Conservation (phyloP, 2,797 vertebrate species). For the Spinus pinus region DNA sequence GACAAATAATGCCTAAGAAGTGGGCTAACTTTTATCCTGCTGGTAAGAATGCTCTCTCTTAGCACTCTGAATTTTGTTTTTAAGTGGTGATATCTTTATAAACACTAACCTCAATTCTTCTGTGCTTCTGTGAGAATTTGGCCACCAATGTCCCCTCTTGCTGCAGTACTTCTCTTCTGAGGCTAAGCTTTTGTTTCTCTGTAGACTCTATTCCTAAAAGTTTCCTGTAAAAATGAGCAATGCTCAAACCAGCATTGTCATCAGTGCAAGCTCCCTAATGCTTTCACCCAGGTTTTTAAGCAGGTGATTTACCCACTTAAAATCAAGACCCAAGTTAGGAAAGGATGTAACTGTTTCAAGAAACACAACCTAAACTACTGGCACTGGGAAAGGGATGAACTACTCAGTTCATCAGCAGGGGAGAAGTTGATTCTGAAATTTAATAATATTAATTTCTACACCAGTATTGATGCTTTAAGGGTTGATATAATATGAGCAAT, state of each 20-base stretch:
- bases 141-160: neutral
- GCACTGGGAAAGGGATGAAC: neutral
- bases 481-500: neutral
- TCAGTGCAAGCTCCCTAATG: neutral
- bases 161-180: neutral
- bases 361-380: neutral
- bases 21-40: neutral
- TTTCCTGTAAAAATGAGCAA: neutral
- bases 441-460: neutral
- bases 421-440: neutral
- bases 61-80: neutral
- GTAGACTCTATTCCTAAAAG: neutral
- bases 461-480: neutral
- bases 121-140: neutral
- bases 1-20: neutral
- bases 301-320: neutral
- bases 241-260: neutral
- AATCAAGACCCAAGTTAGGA: neutral
- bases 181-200: neutral
- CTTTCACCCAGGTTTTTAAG: neutral
- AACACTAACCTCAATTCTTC: neutral
- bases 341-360: neutral
- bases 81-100: neutral
- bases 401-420: neutral
- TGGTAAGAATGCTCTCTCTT: neutral